Evolutionary conservation across 2,113 vertebrate species (phyloP).

Genomic region (mouse (Mus musculus)): GRCm39 chr16:28243501-28244000

Average conservation of each 20-base stretch:
- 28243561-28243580: not conserved
- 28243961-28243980: not conserved
- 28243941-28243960: not conserved
- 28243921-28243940: not conserved
- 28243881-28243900: too few species aligned
- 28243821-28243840: not conserved
- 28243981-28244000: not conserved
- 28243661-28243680: not conserved
- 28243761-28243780: not conserved
- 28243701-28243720: not conserved
- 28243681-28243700: not conserved
- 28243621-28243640: slow-evolving; percentile 42
- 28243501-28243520: too few species aligned
- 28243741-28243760: not conserved
- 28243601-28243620: not conserved
- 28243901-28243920: not conserved
- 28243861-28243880: too few species aligned
- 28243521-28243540: not conserved
- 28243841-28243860: not conserved
- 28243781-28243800: not conserved
- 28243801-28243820: not conserved
- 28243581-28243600: not conserved
- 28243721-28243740: not conserved
- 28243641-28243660: slow-evolving; percentile 17
- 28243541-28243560: slow-evolving; percentile 20